phyloP scores from a whole-genome alignment of 2,113 vertebrate species.

The Bubo scandiacus region DNA sequence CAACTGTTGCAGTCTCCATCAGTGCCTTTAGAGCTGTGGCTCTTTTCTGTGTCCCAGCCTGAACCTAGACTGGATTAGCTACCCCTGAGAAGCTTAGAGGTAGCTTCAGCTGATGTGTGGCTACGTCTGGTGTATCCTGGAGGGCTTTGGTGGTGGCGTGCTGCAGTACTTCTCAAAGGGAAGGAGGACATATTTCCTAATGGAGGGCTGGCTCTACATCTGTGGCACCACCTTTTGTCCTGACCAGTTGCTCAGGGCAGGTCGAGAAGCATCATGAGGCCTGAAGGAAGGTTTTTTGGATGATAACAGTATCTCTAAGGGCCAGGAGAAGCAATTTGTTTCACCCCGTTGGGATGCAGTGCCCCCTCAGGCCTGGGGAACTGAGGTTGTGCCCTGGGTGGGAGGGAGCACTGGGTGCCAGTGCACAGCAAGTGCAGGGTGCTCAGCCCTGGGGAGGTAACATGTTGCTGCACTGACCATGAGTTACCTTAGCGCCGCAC shows the following conservation, averaged over 20 bases:
- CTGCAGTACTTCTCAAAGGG: neutral
- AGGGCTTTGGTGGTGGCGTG: neutral
- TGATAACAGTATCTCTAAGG: neutral
- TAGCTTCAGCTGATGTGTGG: neutral
- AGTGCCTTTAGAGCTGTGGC: neutral
- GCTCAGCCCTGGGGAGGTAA: neutral
- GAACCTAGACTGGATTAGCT: neutral
- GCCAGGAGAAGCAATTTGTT: neutral
- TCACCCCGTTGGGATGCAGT: neutral
- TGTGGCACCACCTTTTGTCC: neutral
- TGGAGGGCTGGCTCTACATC: neutral
- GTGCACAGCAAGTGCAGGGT: neutral
- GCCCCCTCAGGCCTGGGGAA: neutral
- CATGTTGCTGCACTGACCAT: neutral
- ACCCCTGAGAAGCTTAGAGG: neutral
- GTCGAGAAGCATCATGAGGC: neutral
- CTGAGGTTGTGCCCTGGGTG: neutral
- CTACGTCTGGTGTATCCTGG: neutral
- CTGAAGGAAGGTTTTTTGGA: neutral
- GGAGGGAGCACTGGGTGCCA: neutral
- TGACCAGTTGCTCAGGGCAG: neutral
- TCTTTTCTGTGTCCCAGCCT: neutral
- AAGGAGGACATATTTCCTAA: neutral
- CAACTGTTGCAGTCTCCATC: neutral
- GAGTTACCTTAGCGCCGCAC: accelerated